Evolutionary conservation across 30 jellyfish, hydroid and myxozoan genomes (phyloP).

Genomic region (Phacellophora camtschatica): DNA sequence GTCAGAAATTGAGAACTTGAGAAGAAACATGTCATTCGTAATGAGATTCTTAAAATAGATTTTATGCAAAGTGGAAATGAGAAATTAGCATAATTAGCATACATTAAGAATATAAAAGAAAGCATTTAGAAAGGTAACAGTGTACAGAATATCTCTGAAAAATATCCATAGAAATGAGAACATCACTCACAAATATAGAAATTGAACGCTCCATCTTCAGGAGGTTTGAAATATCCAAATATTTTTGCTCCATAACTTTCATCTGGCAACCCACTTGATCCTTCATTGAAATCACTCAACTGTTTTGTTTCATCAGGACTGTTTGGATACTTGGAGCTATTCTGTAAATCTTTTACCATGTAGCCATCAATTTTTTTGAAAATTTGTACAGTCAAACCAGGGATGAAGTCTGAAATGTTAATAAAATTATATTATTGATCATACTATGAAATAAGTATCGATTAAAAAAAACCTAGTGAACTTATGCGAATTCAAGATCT

Average conservation of each 20-base stretch:
- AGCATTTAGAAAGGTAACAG: too few relatives aligned
- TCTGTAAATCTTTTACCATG: slow-evolving; percentile 59
- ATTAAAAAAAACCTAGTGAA: too few relatives aligned
- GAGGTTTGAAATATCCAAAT: slow-evolving; percentile 85
- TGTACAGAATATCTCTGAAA: too few relatives aligned
- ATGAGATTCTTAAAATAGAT: too few relatives aligned
- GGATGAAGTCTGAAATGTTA: slow-evolving; percentile 72
- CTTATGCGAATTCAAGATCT: too few relatives aligned
- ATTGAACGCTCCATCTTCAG: slow-evolving; percentile 77
- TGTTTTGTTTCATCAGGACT: slow-evolving; percentile 75
- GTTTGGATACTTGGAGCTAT: slow-evolving; percentile 64
- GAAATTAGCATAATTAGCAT: too few relatives aligned
- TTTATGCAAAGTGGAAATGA: too few relatives aligned
- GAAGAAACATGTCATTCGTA: too few relatives aligned
- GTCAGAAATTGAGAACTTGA: too few relatives aligned
- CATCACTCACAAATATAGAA: slow-evolving; percentile 73
- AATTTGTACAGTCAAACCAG: slow-evolving; percentile 81
- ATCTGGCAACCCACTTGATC: slow-evolving; percentile 53
- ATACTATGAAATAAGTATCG: too few relatives aligned
- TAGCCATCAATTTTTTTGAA: slow-evolving; percentile 79
- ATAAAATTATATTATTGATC: too few relatives aligned
- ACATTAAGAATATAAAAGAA: too few relatives aligned
- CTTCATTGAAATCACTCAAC: slow-evolving; percentile 42
- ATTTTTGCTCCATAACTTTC: slow-evolving; percentile 79
- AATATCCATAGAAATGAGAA: neutral